Evolutionary conservation across 1,140 invertebrate genomes (phyloP), one percentile per base, ranked within the genome.

Genomic region (Drosophila chauvacae): DNA sequence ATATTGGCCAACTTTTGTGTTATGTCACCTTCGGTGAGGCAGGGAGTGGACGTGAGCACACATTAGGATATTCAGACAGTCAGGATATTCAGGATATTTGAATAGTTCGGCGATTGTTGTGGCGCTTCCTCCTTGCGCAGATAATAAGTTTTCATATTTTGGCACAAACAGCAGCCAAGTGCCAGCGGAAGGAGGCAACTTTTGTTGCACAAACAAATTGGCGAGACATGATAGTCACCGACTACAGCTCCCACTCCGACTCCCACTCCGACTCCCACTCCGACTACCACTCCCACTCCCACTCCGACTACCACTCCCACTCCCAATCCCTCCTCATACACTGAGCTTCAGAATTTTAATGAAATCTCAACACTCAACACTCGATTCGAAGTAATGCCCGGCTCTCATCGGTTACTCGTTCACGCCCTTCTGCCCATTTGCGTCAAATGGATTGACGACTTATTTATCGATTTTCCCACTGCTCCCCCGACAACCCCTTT

Each of bases 141-240:
- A 77, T 81, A 85, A 85, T 80, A 77, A 85, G 73, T 85, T 80
- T 77, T 84, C 64, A 84, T 77, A 84, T 76, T 83, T 76, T 61
- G 50, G 42, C 41, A 35, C 61, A 48, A 50, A 66, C 41, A 66
- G 47, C 47, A 48, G 47, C 23, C 47, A 53, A 58, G 50, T 20
- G 33, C 4, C 7, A 35, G 37, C 45, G 42, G 18, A 42, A 64
- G 42, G 44, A 20, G 37, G 16, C 41, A 79, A 70, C 33, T 81
- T 81, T 47, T 13, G 30, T 11, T 39, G 23, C 44, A 66, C 44
- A 71, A 71, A 66, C 57, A 72, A 72, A 62, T 76, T 56, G 55
- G 58, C 59, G 78, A 63, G 69, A 70, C 45, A 41, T 16, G 13
- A 68, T 20, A 44, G 66, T 50, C 37, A 7, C 18, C 26, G 23